Evolutionary conservation across 2,113 vertebrate species (phyloP).

Genomic region (Hipposideros armiger): DNA sequence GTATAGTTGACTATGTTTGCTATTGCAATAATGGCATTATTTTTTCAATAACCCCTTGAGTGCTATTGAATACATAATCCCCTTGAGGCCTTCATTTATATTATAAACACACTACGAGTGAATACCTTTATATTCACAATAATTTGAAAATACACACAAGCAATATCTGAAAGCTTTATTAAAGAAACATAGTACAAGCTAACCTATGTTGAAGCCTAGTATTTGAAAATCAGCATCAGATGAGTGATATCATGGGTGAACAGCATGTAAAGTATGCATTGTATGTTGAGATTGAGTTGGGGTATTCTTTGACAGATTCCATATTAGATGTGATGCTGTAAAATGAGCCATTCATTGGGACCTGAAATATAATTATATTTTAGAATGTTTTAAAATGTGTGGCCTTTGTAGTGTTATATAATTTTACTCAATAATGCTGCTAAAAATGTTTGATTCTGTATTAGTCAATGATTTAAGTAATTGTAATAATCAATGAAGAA

Average conservation of each 20-base stretch:
- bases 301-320: neutral
- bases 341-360: neutral
- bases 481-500: neutral
- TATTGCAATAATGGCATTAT: slow-evolving; percentile 56
- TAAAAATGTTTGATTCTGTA: neutral
- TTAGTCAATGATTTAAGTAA: neutral
- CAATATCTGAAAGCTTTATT: slow-evolving; percentile 60
- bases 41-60: slow-evolving; percentile 62
- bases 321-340: neutral
- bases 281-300: neutral
- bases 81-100: slow-evolving; percentile 31
- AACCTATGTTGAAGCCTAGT: neutral
- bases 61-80: slow-evolving; percentile 34
- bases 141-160: slow-evolving; percentile 64
- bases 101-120: slow-evolving; percentile 26
- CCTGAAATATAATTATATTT: neutral
- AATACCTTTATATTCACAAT: slow-evolving; percentile 47
- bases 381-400: neutral
- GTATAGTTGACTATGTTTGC: slow-evolving; percentile 8
- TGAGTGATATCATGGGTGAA: neutral
- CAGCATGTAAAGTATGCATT: neutral
- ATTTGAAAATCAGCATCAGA: neutral
- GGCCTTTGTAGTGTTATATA: too few relatives aligned
- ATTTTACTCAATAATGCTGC: neutral
- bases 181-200: neutral